Evolutionary conservation across 2,888 invertebrate species (phyloP), one percentile per base, ranked within the genome.

Genomic region (Zonitis immaculata): DNA sequence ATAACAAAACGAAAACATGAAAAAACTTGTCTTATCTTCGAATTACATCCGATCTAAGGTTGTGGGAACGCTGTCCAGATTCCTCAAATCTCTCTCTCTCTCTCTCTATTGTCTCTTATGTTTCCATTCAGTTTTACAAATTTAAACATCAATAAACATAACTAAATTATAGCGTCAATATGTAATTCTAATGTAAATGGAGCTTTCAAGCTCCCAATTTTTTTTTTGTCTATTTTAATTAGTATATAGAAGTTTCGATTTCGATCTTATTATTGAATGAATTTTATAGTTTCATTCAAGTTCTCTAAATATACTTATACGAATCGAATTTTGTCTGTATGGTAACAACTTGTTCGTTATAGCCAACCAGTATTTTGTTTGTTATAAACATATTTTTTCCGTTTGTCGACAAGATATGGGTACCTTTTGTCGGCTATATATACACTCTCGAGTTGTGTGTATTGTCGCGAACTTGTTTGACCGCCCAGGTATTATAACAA

Each of bases 401-500:
- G 9, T 16, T 35, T 8, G 18, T 18, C 35, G 3, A 48, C 42
- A 28, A 48, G 42, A 39, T 48, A 26, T 27, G 28, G n/a, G n/a
- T 20, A 8, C 42, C 42, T 27, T 48, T 48, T 48, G 48, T 48
- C 48, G 48, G 48, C 16, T n/a, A n/a, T n/a, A n/a, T n/a, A n/a
- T n/a, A n/a, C 42, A 20, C 25, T 42, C 18, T 35, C 42, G 27
- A 20, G 18, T 25, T n/a, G n/a, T n/a, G n/a, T n/a, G 27, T 48
- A 42, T 48, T 42, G 48, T 42, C 26, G 16, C 16, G 42, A 48
- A 16, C 42, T 48, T 42, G 42, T 48, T 42, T 48, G 48, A 48
- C 48, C 48, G 48, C 39, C 48, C 48, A 48, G 48, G 48, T 48
- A 48, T n/a, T n/a, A n/a, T n/a, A n/a, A 48, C 35, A 35, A 35